Conservation (phyloP, 2,888 invertebrate genomes). For the Enchytraeus crypticus region DNA sequence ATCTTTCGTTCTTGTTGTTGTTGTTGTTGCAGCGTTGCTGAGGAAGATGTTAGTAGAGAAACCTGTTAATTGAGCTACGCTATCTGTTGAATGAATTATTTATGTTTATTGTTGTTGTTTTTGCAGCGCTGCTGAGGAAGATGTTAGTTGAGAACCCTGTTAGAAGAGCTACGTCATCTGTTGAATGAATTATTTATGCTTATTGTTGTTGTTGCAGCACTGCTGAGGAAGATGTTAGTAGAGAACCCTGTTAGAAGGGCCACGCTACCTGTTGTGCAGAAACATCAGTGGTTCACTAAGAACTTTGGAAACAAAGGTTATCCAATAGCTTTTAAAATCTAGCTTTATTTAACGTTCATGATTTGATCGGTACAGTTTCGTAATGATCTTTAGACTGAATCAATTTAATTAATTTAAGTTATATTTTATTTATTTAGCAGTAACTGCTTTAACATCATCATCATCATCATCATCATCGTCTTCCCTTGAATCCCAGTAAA, state of each 20-base stretch:
- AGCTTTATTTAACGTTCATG: too few species aligned
- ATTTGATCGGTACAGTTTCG: too few species aligned
- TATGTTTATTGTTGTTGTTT: background rate
- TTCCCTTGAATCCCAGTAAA: too few species aligned
- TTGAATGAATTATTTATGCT: background rate
- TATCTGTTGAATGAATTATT: too few species aligned
- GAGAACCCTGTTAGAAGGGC: conserved; percentile 62
- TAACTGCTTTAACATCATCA: too few species aligned
- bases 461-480: too few species aligned
- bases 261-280: conserved; percentile 60
- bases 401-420: too few species aligned
- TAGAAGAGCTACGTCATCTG: conserved; percentile 60
- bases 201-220: conserved; percentile 47
- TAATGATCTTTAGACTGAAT: too few species aligned
- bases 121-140: conserved; percentile 61
- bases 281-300: conserved; percentile 64
- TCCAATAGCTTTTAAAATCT: too few species aligned
- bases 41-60: conserved; percentile 65
- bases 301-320: conserved; percentile 31
- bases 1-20: background rate
- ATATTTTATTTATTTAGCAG: too few species aligned
- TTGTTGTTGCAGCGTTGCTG: conserved; percentile 56
- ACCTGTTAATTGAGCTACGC: conserved; percentile 59
- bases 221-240: conserved; percentile 67
- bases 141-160: conserved; percentile 63